Evolutionary conservation across 2,888 invertebrate species (phyloP).

Genomic region (Limnephilus lunatus): DNA sequence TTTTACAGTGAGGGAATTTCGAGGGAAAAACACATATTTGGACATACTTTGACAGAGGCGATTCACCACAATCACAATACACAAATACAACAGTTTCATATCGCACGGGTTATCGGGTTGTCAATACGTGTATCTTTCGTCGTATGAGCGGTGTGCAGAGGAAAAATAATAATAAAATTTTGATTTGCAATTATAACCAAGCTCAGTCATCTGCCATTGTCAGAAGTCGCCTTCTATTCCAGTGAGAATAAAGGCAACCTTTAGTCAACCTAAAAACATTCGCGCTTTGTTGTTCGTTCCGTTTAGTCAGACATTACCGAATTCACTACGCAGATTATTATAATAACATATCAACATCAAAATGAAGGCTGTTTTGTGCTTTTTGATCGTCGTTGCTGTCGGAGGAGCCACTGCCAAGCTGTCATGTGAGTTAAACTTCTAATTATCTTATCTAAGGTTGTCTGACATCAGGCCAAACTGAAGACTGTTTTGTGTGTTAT

Average conservation of each 20-base stretch:
- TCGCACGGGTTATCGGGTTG: background rate
- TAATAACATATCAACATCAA: background rate
- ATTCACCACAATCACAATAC: background rate
- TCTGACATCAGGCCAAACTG: background rate
- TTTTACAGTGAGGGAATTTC: background rate
- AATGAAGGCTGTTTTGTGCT: slow-evolving; percentile 79
- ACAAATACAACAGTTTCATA: background rate
- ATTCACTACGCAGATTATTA: background rate
- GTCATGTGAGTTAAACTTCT: slow-evolving; percentile 81
- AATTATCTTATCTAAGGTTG: slow-evolving; percentile 1
- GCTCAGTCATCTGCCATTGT: slow-evolving; percentile 5
- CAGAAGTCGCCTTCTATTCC: slow-evolving; percentile 88
- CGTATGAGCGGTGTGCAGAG: slow-evolving; percentile 40
- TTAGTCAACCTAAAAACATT: slow-evolving; percentile 60
- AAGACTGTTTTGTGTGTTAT: too few species aligned
- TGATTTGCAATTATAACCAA: slow-evolving; percentile 24
- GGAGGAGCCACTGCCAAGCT: slow-evolving; percentile 77
- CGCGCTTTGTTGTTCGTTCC: slow-evolving; percentile 47
- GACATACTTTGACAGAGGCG: background rate
- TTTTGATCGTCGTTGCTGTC: slow-evolving; percentile 75
- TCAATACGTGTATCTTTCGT: background rate
- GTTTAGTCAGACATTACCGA: slow-evolving; percentile 68
- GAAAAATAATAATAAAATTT: background rate
- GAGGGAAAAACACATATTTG: background rate
- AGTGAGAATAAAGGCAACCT: slow-evolving; percentile 92